Percentiles rank a stretch among this genome's conserved stretches.
These are phyloP conservation scores for Microdon myrmicae DNA, from an alignment of 2,888 invertebrate species.

Conservation along the genomic window DNA sequence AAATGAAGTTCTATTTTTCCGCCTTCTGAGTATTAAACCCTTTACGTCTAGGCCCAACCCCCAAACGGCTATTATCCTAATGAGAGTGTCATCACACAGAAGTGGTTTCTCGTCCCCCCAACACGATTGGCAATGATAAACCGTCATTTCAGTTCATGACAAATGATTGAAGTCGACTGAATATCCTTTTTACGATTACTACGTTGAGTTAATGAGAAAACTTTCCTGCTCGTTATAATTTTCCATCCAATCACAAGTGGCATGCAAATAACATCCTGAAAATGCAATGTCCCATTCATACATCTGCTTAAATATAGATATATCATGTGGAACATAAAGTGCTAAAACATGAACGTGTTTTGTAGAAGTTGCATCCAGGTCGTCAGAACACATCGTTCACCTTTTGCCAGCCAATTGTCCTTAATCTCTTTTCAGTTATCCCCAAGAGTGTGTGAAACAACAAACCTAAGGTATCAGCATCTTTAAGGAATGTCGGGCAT, in stretches of 20 bases:
- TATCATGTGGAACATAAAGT: no score
- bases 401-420: constrained; percentile 33
- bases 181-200: neutral
- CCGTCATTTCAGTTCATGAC: constrained; percentile 34
- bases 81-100: constrained; percentile 32
- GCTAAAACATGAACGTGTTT: neutral
- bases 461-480: constrained; percentile 9
- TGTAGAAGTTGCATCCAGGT: neutral
- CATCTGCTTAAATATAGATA: constrained; percentile 2
- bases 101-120: constrained; percentile 35
- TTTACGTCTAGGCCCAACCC: constrained; percentile 1
- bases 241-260: constrained; percentile 35
- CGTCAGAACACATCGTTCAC: neutral
- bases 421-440: constrained; percentile 34
- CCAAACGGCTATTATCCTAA: constrained; percentile 37
- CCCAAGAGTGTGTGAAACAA: constrained; percentile 10
- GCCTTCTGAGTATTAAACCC: constrained; percentile 1
- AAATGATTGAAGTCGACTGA: constrained; percentile 26
- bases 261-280: constrained; percentile 13
- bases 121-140: constrained; percentile 13
- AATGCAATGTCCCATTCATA: constrained; percentile 26
- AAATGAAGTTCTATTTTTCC: constrained; percentile 5
- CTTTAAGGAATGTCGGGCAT: constrained; percentile 23
- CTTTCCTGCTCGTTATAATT: constrained; percentile 32
- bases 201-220: constrained; percentile 41